Evolutionary conservation across 2,888 invertebrate genomes (phyloP).

Genomic region (Argynnis bischoffii): DNA sequence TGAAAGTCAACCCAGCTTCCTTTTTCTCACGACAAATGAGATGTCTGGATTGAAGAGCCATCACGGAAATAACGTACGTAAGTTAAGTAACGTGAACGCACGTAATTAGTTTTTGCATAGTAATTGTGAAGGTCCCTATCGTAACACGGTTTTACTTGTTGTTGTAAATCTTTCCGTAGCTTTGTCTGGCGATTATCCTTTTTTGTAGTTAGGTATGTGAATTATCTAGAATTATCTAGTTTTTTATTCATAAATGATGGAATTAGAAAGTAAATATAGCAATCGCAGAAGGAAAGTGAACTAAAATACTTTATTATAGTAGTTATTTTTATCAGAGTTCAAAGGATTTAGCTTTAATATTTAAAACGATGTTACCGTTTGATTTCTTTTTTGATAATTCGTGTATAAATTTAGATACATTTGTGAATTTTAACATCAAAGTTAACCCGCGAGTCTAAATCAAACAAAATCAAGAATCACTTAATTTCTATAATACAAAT

Average conservation of each 20-base stretch:
- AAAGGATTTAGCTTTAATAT: no score
- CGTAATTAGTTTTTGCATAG: constrained; percentile 41
- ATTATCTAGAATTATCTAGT: not conserved
- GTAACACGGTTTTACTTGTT: constrained; percentile 29
- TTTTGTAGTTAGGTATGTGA: not conserved
- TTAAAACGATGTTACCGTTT: no score
- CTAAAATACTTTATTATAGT: no score
- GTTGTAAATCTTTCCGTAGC: constrained; percentile 22
- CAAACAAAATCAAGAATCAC: not conserved
- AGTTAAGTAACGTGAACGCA: constrained; percentile 39
- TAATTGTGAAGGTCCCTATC: constrained; percentile 35
- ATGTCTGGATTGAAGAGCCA: constrained; percentile 53
- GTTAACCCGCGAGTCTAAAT: constrained; percentile 3
- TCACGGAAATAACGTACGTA: constrained; percentile 45
- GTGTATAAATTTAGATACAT: not conserved
- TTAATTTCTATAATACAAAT: constrained; percentile 26
- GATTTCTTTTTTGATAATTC: no score
- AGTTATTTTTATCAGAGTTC: no score
- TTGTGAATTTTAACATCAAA: constrained; percentile 7
- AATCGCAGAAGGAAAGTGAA: no score
- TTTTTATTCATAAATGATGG: no score
- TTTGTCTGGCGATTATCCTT: constrained; percentile 8
- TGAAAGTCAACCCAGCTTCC: constrained; percentile 61
- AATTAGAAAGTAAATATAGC: no score
- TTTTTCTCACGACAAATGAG: constrained; percentile 65